Percentiles rank a stretch among this genome's conserved stretches.
Evolutionary conservation across 2,797 vertebrate genomes (phyloP).

Genomic region (Pogonophryne albipinna): DNA sequence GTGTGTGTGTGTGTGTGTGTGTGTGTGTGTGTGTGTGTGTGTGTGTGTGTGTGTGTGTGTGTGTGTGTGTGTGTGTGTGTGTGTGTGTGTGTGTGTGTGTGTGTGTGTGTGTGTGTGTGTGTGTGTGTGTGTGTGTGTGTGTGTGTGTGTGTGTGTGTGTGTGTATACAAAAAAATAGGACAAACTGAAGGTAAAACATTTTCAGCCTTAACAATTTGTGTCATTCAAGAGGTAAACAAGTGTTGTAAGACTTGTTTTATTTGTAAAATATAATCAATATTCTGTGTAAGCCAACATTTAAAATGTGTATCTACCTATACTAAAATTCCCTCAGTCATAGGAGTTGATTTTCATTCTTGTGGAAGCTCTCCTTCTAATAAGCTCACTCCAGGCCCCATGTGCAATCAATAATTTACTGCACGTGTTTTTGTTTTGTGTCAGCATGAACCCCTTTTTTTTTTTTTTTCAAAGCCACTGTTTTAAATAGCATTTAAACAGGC

Average conservation of each 20-base stretch:
- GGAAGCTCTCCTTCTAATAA: constrained; percentile 15
- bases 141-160: background rate
- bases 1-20: background rate
- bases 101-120: background rate
- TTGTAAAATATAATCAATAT: constrained; percentile 4
- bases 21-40: background rate
- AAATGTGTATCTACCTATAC: background rate
- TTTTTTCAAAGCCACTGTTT: constrained; percentile 21
- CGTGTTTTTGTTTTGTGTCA: constrained; percentile 49
- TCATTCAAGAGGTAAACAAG: background rate
- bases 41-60: background rate
- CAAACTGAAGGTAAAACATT: constrained; percentile 6
- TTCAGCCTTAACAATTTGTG: background rate
- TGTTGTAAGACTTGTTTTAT: background rate
- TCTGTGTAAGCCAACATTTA: background rate
- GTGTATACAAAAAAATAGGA: background rate
- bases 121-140: background rate
- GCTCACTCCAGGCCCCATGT: constrained; percentile 19
- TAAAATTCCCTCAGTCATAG: constrained; percentile 2
- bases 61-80: background rate
- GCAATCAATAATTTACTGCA: constrained; percentile 45
- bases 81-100: background rate
- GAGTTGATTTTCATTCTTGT: constrained; percentile 13
- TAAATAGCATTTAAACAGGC: constrained; percentile 31
- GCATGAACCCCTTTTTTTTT: constrained; percentile 22